Percentiles rank a stretch among this genome's conserved stretches.
Evolutionary conservation across 2,888 invertebrate genomes (phyloP).

Genomic region (Epinotia demarniana): DNA sequence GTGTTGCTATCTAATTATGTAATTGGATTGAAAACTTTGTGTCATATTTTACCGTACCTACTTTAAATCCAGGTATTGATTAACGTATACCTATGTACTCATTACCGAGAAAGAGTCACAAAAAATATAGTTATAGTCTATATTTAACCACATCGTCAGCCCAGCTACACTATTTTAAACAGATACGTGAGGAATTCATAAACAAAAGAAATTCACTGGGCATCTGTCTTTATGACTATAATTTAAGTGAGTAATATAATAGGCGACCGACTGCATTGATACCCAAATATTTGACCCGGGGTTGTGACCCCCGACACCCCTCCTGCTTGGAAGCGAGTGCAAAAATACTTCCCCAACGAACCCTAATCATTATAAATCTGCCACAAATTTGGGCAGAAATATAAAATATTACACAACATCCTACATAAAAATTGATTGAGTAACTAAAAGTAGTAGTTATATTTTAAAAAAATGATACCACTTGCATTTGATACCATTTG

Average conservation of each 20-base stretch:
- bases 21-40: neutral
- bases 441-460: neutral
- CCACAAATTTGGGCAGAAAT: constrained; percentile 58
- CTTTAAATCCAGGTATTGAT: neutral
- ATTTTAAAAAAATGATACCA: too few species aligned
- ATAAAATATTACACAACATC: neutral
- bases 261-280: constrained; percentile 50
- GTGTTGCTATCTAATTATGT: constrained; percentile 14
- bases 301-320: constrained; percentile 66
- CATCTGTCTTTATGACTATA: constrained; percentile 44
- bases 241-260: constrained; percentile 48
- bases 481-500: neutral
- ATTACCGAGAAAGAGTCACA: neutral
- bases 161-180: neutral
- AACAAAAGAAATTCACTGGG: constrained; percentile 4
- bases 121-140: neutral
- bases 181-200: neutral
- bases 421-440: neutral
- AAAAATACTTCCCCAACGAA: constrained; percentile 71
- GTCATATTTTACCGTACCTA: neutral
- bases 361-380: constrained; percentile 69
- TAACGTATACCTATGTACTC: too few species aligned
- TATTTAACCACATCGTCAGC: neutral
- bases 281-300: constrained; percentile 69
- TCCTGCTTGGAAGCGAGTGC: constrained; percentile 54